Percentiles rank a stretch among this genome's conserved stretches.
Evolutionary conservation across 2,797 vertebrate species (phyloP).

Genomic region (Phalloptychus januarius): DNA sequence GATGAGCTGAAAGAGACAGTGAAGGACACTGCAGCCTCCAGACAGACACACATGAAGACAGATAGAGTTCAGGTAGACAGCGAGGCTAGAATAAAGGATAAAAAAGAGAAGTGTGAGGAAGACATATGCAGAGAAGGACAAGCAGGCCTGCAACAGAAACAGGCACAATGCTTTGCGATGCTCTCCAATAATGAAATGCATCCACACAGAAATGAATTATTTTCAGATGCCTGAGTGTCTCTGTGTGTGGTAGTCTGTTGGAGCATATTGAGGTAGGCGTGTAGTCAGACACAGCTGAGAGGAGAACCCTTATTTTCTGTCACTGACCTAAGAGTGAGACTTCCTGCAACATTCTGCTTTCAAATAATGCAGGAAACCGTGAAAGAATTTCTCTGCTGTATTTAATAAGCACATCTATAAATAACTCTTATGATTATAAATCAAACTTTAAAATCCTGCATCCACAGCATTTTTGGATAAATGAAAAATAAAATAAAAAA

Average conservation of each 20-base stretch:
- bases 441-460: not conserved
- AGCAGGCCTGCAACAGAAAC: conserved; percentile 31
- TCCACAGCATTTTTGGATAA: not conserved
- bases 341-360: conserved; percentile 44
- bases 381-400: conserved; percentile 15
- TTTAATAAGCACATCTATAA: conserved; percentile 27
- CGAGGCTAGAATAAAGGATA: conserved; percentile 20
- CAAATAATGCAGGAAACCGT: conserved; percentile 39
- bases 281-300: conserved; percentile 58
- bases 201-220: conserved; percentile 54
- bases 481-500: not conserved
- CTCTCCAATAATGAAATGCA: conserved; percentile 61
- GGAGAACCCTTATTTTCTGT: conserved; percentile 57
- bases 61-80: conserved; percentile 61
- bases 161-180: conserved; percentile 36
- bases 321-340: conserved; percentile 35
- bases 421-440: conserved; percentile 13
- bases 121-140: conserved; percentile 50
- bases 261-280: conserved; percentile 65
- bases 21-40: conserved; percentile 56
- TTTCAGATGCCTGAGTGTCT: conserved; percentile 48
- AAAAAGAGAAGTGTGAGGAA: conserved; percentile 35
- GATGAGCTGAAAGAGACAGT: conserved; percentile 61
- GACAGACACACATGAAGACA: conserved; percentile 53
- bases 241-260: conserved; percentile 50